Percentiles rank a stretch among this genome's conserved stretches.
phyloP scores from a whole-genome alignment of 2,888 invertebrate species.

The Tenodera sinensis region DNA sequence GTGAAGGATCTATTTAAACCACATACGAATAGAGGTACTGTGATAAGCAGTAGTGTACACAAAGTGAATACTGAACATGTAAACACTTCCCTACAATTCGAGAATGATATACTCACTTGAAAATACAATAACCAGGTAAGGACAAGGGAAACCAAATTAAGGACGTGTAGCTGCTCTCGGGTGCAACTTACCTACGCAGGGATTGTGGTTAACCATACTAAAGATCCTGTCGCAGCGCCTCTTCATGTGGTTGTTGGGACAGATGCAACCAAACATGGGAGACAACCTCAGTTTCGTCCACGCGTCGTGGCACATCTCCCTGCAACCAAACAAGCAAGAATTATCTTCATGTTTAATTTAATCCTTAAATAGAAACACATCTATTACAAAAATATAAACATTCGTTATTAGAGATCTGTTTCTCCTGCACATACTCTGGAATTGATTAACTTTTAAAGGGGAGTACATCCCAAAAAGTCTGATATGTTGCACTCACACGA shows the following conservation, averaged over 20 bases:
- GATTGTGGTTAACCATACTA: slow-evolving; percentile 87
- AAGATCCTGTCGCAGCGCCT: slow-evolving; percentile 84
- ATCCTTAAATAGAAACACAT: background rate
- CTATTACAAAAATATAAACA: background rate
- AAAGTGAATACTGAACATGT: background rate
- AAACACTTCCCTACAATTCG: background rate
- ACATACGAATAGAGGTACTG: background rate
- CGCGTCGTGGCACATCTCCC: slow-evolving; percentile 80
- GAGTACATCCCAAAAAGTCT: too few species aligned
- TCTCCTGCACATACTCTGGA: background rate
- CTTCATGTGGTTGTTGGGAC: slow-evolving; percentile 86
- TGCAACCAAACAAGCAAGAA: slow-evolving; percentile 44
- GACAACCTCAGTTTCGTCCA: slow-evolving; percentile 84
- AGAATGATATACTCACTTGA: background rate
- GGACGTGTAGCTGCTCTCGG: too few species aligned
- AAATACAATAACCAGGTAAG: background rate
- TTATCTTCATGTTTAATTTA: background rate
- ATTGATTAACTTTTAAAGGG: too few species aligned
- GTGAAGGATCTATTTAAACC: background rate
- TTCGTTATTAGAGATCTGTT: background rate
- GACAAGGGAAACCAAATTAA: background rate
- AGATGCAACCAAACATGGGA: slow-evolving; percentile 90
- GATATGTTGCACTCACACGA: too few species aligned
- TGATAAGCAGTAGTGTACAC: background rate
- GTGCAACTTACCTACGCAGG: slow-evolving; percentile 80